Percentiles rank a stretch among this genome's conserved stretches.
phyloP scores from a whole-genome alignment of 2,797 vertebrate genomes.

The Anas capensis region DNA sequence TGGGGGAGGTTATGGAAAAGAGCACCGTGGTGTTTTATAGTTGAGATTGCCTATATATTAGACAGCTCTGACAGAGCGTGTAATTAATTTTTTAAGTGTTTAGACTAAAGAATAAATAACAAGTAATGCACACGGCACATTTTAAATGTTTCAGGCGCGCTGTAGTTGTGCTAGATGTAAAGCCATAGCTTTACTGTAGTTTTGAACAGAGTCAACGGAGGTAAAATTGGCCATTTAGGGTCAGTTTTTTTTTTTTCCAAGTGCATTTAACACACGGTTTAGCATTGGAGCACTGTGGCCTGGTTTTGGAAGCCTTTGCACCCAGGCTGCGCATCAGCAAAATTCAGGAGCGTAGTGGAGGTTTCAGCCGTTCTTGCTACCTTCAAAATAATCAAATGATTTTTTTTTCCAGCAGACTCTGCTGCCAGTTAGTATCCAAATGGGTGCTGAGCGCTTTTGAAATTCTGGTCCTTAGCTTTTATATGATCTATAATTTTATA shows the following conservation, averaged over 20 bases:
- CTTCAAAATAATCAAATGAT: not conserved
- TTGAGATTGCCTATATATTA: slow-evolving; percentile 61
- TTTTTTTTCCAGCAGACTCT: not conserved
- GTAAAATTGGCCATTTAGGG: not conserved
- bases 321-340: not conserved
- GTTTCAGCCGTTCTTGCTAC: not conserved
- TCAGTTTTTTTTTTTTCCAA: not conserved
- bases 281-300: not conserved
- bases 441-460: not conserved
- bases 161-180: slow-evolving; percentile 11
- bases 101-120: slow-evolving; percentile 67
- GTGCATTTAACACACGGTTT: not conserved
- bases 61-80: slow-evolving; percentile 69
- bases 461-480: slow-evolving; percentile 22
- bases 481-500: slow-evolving; percentile 28
- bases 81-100: slow-evolving; percentile 77
- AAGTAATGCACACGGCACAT: slow-evolving; percentile 14
- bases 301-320: not conserved
- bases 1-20: slow-evolving; percentile 50
- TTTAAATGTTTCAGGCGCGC: slow-evolving; percentile 19
- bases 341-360: not conserved
- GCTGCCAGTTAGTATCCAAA: not conserved
- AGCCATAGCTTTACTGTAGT: not conserved
- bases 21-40: slow-evolving; percentile 41
- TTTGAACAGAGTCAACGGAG: not conserved